Evolutionary conservation across 2,113 vertebrate species (phyloP).

Genomic region (Odocoileus virginianus): DNA sequence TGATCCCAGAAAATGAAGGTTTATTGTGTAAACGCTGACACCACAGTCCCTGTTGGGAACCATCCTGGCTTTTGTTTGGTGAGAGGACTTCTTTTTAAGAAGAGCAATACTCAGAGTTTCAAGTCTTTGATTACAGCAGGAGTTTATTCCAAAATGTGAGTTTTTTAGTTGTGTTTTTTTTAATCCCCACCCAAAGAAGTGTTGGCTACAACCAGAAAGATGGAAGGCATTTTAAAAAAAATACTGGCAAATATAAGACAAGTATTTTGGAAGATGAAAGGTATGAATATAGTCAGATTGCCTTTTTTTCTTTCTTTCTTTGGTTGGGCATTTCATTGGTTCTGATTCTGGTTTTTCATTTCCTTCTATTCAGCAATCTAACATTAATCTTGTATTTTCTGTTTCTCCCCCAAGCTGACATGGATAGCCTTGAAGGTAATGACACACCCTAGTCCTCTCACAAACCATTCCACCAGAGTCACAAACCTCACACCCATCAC

Average conservation of each 20-base stretch:
- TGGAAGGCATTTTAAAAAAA: neutral
- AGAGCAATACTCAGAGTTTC: fast-evolving
- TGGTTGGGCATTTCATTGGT: conserved; percentile 56
- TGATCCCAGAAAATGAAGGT: conserved; percentile 77
- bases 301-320: neutral
- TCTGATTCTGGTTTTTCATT: conserved; percentile 32
- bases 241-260: neutral
- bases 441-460: conserved; percentile 67
- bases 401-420: conserved; percentile 96
- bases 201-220: neutral
- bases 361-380: conserved; percentile 72
- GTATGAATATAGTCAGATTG: neutral
- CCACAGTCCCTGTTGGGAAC: neutral
- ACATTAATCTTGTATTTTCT: conserved; percentile 85
- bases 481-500: conserved; percentile 47
- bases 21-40: conserved; percentile 67
- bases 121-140: neutral
- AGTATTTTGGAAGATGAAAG: neutral
- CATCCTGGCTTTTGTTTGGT: neutral
- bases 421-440: conserved; percentile 99
- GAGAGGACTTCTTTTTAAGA: neutral
- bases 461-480: conserved; percentile 71
- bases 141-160: neutral
- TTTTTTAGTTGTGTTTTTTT: neutral
- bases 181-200: neutral